Evolutionary conservation across 2,888 invertebrate genomes (phyloP), one percentile per base, ranked within the genome.

Genomic region (Branchinecta sandiegonensis): DNA sequence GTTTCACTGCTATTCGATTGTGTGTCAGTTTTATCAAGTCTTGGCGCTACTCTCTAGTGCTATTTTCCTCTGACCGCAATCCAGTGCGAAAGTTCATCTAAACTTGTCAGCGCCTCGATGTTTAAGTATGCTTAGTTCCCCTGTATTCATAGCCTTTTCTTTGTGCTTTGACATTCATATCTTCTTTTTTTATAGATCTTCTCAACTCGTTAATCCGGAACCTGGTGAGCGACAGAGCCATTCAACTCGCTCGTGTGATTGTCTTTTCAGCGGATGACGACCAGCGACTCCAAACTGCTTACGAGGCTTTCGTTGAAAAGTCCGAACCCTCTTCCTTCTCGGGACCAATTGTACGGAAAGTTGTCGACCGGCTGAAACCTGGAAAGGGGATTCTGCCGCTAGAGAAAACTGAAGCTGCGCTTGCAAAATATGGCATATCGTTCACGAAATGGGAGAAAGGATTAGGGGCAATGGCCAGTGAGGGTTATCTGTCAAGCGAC

Each of bases 401-500:
- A 70, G 85, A 86, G 76, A 80, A 83, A 50, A 81, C 84, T 66
- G 83, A 83, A 67, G 84, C 84, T 8, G 78, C 80, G 14, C 78
- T 85, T 64, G 79, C 81, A 66, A 82, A 82, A 70, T 81, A 82
- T 67, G 83, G 84, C 84, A 82, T 83, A 85, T 82, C 81, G 82
- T n/a, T 70, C 71, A 9, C 14, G 71, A 67, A 69, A 70, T 65
- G 46, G 56, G 8, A 48, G 50, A 11, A 64, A 48, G 64, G 46
- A 65, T 8, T 37, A 48, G 8, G 17, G 65, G n/a, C 63, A 56
- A 8, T 46, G 48, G 10, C 37, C 56, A n/a, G 48, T 56, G 46
- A 23, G 65, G 48, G 67, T 65, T n/a, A 63, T 65, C 46, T 64
- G 46, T 7, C 47, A 23, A 48, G 48, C 50, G 66, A 48, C 46